Percentiles rank a stretch among this genome's conserved stretches.
phyloP scores from a whole-genome alignment of 35 echinoderm and acorn worm species.

The Strongylocentrotus purpuratus region DNA sequence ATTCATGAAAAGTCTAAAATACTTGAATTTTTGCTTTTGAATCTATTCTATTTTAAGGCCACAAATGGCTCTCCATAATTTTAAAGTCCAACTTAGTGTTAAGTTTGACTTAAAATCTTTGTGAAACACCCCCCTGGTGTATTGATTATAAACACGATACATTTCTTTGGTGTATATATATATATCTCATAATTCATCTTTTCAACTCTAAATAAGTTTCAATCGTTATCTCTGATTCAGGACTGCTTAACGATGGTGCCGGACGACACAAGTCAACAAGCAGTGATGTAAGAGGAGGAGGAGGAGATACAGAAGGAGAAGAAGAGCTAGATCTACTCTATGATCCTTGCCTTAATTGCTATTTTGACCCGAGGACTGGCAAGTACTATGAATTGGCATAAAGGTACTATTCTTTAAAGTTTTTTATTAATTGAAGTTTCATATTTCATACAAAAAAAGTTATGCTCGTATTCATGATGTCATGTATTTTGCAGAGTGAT shows the following conservation, averaged over 20 bases:
- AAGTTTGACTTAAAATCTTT: too few relatives aligned
- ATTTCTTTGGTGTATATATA: too few relatives aligned
- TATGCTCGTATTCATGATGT: neutral
- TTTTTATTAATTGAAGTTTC: neutral
- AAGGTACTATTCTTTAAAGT: neutral
- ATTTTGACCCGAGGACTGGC: constrained; percentile 91
- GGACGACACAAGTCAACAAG: constrained; percentile 64
- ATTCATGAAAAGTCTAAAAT: too few relatives aligned
- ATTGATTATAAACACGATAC: too few relatives aligned
- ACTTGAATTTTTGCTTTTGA: too few relatives aligned
- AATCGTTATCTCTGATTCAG: neutral
- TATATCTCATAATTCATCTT: neutral
- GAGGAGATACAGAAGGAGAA: constrained; percentile 61
- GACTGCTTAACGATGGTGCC: constrained; percentile 11
- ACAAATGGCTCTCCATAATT: too few relatives aligned
- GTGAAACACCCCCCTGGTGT: too few relatives aligned
- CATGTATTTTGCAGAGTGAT: neutral
- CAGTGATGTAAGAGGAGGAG: constrained; percentile 59
- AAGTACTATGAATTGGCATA: constrained; percentile 96
- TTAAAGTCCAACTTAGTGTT: too few relatives aligned
- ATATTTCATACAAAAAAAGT: too few relatives aligned
- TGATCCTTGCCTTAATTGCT: constrained; percentile 97
- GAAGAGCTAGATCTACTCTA: constrained; percentile 93
- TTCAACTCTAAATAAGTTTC: neutral
- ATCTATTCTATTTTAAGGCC: too few relatives aligned